Evolutionary conservation across 2,888 invertebrate species (phyloP).

Genomic region (Ligdia adustata): DNA sequence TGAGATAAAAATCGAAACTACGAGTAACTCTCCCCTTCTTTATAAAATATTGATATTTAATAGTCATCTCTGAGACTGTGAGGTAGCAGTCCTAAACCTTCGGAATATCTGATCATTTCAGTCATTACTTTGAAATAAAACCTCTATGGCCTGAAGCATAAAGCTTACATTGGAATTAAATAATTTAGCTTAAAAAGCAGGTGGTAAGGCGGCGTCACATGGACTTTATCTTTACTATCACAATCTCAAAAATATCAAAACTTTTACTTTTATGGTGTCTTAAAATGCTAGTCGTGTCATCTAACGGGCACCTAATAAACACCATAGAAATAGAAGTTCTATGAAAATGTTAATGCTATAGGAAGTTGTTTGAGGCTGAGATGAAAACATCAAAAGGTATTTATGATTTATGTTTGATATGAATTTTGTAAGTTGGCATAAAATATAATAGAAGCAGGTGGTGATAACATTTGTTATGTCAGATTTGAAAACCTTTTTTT

Average conservation of each 20-base stretch:
- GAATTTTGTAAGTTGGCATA: no score
- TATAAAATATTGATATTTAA: slow-evolving; percentile 82
- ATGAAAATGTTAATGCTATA: slow-evolving; percentile 21
- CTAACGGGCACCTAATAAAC: slow-evolving; percentile 57
- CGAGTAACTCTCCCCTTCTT: slow-evolving; percentile 63
- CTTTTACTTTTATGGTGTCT: slow-evolving; percentile 78
- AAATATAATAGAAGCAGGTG: slow-evolving; percentile 19
- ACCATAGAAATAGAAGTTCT: slow-evolving; percentile 25
- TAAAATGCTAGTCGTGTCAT: slow-evolving; percentile 73
- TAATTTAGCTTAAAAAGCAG: slow-evolving; percentile 59
- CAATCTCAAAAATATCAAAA: slow-evolving; percentile 75
- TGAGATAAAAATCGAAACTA: slow-evolving; percentile 71
- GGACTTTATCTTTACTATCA: slow-evolving; percentile 73
- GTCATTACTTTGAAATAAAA: slow-evolving; percentile 32
- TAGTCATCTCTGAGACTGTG: slow-evolving; percentile 76
- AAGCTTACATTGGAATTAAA: slow-evolving; percentile 33
- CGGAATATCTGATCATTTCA: slow-evolving; percentile 75
- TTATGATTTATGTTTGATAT: slow-evolving; percentile 20
- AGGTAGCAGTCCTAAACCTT: slow-evolving; percentile 70
- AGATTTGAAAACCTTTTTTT: no score
- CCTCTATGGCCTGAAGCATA: slow-evolving; percentile 27
- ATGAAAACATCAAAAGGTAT: slow-evolving; percentile 24
- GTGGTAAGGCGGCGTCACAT: slow-evolving; percentile 67
- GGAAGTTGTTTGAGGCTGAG: slow-evolving; percentile 22
- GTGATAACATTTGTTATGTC: no score